Evolutionary conservation across 2,888 invertebrate species (phyloP).

Genomic region (Lacanobia oleracea): DNA sequence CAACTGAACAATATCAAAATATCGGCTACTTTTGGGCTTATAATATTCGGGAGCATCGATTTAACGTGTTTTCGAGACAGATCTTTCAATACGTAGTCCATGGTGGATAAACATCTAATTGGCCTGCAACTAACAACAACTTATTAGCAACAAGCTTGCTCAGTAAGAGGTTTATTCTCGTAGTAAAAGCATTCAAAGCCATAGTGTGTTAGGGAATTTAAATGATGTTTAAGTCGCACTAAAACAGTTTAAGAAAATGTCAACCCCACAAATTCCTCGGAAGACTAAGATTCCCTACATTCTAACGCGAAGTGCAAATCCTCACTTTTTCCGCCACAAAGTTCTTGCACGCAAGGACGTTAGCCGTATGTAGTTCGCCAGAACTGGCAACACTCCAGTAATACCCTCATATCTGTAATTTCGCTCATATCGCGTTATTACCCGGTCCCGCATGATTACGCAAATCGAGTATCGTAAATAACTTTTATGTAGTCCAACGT

Average conservation of each 20-base stretch:
- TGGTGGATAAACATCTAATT: neutral
- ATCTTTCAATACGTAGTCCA: no score
- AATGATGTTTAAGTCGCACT: slow-evolving; percentile 1
- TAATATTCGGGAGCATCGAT: no score
- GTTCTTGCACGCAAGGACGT: slow-evolving; percentile 53
- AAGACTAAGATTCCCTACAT: slow-evolving; percentile 29
- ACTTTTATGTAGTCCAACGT: slow-evolving; percentile 44
- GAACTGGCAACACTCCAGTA: slow-evolving; percentile 56
- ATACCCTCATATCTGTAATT: slow-evolving; percentile 52
- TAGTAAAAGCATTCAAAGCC: neutral
- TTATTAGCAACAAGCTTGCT: neutral
- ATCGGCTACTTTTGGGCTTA: no score
- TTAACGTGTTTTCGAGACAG: no score
- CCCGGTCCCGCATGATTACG: slow-evolving; percentile 43
- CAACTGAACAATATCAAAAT: no score
- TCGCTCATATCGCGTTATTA: slow-evolving; percentile 48
- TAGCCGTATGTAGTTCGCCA: slow-evolving; percentile 19
- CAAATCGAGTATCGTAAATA: slow-evolving; percentile 57
- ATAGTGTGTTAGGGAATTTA: neutral
- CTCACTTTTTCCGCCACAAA: slow-evolving; percentile 28
- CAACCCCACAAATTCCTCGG: slow-evolving; percentile 6
- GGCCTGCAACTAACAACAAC: neutral
- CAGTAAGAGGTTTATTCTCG: neutral
- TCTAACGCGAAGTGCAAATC: slow-evolving; percentile 28
- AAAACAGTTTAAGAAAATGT: slow-evolving; percentile 8